Evolutionary conservation across 1,140 invertebrate species (phyloP).

Genomic region (Drosophila jambulina): DNA sequence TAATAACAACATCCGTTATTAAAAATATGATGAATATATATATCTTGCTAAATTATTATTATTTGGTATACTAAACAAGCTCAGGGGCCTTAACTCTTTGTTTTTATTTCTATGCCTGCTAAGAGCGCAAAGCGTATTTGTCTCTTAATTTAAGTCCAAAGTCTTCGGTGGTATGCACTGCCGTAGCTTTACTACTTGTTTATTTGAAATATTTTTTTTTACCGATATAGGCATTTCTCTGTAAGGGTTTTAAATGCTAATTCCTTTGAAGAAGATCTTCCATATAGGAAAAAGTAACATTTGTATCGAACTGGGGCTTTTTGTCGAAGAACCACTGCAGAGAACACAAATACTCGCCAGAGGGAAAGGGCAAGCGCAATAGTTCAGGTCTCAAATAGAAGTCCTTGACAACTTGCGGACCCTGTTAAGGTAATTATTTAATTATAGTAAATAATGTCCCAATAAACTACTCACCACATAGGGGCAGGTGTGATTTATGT

Average conservation of each 20-base stretch:
- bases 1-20: constrained; percentile 17
- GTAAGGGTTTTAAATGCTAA: neutral
- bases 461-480: neutral
- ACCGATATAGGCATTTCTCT: no score
- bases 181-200: neutral
- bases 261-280: constrained; percentile 3
- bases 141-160: neutral
- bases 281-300: constrained; percentile 12
- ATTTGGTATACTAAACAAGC: neutral
- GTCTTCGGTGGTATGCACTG: neutral
- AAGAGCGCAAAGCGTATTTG: neutral
- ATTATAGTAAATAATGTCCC: neutral
- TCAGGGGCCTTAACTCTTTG: neutral
- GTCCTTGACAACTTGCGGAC: neutral
- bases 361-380: constrained; percentile 11
- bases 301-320: constrained; percentile 9
- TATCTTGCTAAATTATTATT: neutral
- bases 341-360: constrained; percentile 19
- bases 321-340: constrained; percentile 1
- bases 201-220: neutral
- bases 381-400: constrained; percentile 14
- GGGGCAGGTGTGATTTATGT: constrained; percentile 5
- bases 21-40: neutral
- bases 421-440: neutral
- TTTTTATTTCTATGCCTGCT: neutral